Evolutionary conservation across 2,888 invertebrate species (phyloP).

Genomic region (Agrotis clavis): DNA sequence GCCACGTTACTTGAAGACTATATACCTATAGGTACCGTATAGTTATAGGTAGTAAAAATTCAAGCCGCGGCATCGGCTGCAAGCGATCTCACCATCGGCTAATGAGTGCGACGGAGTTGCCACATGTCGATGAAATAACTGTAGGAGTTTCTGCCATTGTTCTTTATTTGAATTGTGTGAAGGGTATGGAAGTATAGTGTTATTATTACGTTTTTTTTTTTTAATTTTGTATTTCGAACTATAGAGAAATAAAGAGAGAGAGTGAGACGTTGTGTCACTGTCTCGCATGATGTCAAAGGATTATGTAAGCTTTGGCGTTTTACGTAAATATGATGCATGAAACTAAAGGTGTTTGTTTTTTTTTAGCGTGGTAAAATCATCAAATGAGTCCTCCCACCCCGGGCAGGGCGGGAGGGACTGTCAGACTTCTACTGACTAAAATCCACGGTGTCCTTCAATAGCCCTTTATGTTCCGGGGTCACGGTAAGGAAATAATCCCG

Average conservation of each 20-base stretch:
- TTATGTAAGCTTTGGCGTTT: too few relatives aligned
- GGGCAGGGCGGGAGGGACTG: too few relatives aligned
- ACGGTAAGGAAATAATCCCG: too few relatives aligned
- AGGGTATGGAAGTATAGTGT: too few relatives aligned
- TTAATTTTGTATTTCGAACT: not conserved
- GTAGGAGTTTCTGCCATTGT: slow-evolving; percentile 22
- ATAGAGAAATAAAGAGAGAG: not conserved
- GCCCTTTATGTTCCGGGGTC: too few relatives aligned
- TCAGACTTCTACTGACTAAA: too few relatives aligned
- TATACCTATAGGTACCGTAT: slow-evolving; percentile 8
- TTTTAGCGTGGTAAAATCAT: too few relatives aligned
- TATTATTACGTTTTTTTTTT: not conserved
- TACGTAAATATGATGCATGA: too few relatives aligned
- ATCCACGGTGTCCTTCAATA: too few relatives aligned
- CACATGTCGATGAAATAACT: slow-evolving; percentile 49
- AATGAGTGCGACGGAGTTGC: slow-evolving; percentile 74
- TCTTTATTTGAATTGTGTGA: slow-evolving; percentile 9
- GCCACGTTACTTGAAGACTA: slow-evolving; percentile 4
- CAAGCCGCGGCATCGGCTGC: slow-evolving; percentile 82
- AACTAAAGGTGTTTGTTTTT: too few relatives aligned
- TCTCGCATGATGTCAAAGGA: too few relatives aligned
- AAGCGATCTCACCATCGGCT: slow-evolving; percentile 84
- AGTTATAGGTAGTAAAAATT: slow-evolving; percentile 79
- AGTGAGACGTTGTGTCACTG: not conserved
- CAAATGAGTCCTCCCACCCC: too few relatives aligned